Evolutionary conservation across 2,797 vertebrate species (phyloP).

Genomic region (Rhodeus uyekii): DNA sequence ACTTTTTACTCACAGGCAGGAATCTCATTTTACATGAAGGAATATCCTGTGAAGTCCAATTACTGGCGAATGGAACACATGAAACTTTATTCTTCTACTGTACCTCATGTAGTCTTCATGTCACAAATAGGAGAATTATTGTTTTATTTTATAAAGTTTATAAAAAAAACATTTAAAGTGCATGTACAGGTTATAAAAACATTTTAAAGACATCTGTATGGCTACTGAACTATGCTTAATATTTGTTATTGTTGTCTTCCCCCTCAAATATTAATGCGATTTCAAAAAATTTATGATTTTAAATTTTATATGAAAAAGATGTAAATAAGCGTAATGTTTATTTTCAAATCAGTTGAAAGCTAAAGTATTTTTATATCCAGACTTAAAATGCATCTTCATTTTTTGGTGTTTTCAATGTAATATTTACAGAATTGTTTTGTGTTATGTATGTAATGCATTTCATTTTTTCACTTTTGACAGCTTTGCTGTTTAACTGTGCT

Average conservation of each 20-base stretch:
- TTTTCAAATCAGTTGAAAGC: background rate
- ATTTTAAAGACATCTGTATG: background rate
- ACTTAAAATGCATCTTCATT: background rate
- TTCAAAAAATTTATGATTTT: background rate
- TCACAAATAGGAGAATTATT: background rate
- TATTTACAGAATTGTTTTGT: background rate
- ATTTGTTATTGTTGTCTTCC: background rate
- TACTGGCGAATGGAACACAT: background rate
- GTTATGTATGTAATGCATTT: background rate
- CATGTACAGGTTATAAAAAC: background rate
- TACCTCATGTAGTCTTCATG: background rate
- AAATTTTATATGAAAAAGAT: no score
- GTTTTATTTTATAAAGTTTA: background rate
- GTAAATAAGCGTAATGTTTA: no score
- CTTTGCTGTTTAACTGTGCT: background rate
- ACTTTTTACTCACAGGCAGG: no score
- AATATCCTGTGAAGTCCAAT: background rate
- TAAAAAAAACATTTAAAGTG: background rate
- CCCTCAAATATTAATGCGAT: no score
- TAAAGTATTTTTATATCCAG: background rate
- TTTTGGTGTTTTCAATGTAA: background rate
- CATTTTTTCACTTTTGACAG: background rate
- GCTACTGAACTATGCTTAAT: background rate
- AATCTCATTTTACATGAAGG: background rate
- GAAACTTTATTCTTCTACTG: background rate